Conservation (phyloP, 2,113 vertebrate genomes). For the Seriola quinqueradiata region DNA sequence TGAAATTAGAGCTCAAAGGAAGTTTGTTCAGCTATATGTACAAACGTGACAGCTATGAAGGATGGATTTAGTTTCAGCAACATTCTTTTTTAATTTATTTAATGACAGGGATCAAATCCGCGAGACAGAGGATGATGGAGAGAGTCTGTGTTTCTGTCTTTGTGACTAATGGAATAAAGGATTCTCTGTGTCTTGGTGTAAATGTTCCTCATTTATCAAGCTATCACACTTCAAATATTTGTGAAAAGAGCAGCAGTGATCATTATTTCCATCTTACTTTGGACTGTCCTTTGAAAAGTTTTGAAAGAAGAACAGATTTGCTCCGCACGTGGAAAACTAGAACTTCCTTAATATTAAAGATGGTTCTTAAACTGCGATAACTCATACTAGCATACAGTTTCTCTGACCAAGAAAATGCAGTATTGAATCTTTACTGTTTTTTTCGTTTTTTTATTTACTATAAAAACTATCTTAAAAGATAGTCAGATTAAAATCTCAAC, state of each 20-base stretch:
- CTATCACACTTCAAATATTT: background rate
- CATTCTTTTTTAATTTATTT: background rate
- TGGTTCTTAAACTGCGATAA: too few species aligned
- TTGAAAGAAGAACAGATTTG: too few species aligned
- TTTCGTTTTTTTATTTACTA: too few species aligned
- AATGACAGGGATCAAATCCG: constrained; percentile 4
- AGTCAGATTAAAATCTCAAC: too few species aligned
- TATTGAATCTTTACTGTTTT: too few species aligned
- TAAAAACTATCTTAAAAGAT: too few species aligned
- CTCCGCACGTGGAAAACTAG: too few species aligned
- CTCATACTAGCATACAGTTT: too few species aligned
- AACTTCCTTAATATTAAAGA: too few species aligned
- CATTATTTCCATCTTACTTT: constrained; percentile 20
- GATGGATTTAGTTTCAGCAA: background rate
- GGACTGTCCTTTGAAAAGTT: background rate
- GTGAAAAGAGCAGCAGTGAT: background rate
- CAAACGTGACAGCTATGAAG: background rate
- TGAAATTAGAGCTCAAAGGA: constrained; percentile 5
- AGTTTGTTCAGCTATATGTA: background rate
- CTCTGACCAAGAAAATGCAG: too few species aligned
- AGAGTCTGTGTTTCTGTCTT: background rate
- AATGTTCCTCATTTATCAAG: background rate
- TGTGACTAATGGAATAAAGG: background rate
- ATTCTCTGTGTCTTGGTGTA: background rate
- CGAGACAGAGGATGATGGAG: background rate